A percentile compares a stretch with the other conserved stretches of the same genome.
Evolutionary conservation across 2,113 vertebrate genomes (phyloP).

Genomic region (Charadrius vociferus): DNA sequence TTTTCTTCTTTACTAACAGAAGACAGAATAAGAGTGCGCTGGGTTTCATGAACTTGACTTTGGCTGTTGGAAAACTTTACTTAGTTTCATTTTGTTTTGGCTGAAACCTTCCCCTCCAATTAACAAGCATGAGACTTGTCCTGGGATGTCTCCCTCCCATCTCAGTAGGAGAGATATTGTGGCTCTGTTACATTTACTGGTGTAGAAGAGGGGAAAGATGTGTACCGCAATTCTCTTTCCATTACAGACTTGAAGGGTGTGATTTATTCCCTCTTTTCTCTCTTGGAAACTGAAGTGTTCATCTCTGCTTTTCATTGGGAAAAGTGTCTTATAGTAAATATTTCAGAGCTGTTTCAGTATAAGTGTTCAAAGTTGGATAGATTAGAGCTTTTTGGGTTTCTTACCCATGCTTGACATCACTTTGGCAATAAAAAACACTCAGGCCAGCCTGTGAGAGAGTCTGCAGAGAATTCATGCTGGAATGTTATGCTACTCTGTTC

Average conservation of each 20-base stretch:
- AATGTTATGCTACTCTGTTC: neutral
- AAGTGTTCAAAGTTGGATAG: neutral
- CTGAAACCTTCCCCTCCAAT: neutral
- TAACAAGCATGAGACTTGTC: neutral
- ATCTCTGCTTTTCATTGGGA: conserved; percentile 8
- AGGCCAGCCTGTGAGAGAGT: conserved; percentile 1
- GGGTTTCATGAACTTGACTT: neutral
- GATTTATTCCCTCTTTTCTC: conserved; percentile 17
- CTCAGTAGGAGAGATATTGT: neutral
- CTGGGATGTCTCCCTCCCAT: conserved; percentile 17
- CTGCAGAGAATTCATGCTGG: conserved; percentile 18
- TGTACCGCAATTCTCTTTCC: neutral
- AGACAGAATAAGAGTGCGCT: neutral
- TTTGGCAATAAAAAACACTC: neutral
- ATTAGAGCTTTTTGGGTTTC: neutral
- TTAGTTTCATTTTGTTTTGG: conserved; percentile 54
- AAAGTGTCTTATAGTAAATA: neutral
- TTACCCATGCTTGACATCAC: conserved; percentile 19
- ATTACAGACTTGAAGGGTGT: neutral
- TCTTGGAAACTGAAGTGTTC: conserved; percentile 14
- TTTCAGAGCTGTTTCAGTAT: neutral
- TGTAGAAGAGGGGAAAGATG: neutral
- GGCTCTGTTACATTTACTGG: neutral
- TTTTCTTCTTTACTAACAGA: conserved; percentile 12
- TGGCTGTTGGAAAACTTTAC: conserved; percentile 50